Evolutionary conservation across 2,113 vertebrate genomes (phyloP), one percentile per base, ranked within the genome.

Genomic region (Proteles cristata): DNA sequence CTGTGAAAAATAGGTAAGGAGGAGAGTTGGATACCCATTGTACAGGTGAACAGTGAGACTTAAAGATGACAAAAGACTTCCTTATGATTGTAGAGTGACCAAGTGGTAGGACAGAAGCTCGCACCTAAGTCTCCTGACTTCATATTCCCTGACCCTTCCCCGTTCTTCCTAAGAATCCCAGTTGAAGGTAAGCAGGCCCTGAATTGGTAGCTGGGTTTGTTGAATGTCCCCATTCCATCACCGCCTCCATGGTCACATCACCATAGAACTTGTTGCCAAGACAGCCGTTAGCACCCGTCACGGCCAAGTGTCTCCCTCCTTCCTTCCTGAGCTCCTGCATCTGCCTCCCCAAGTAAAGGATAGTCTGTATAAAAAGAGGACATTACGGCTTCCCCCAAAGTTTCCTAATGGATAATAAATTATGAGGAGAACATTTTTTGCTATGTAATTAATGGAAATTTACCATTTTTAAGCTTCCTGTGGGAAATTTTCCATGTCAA

Each of bases 371-470:
- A 96, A 88, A 9, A 26, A 35, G 65, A 94, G 65, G 12, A 96
- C 93, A 31, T 97, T 81, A n/a, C 16, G 96, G 88, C 68, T 92
- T 91, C 69, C 65, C 4, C 83, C n/a, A 58, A 97, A 95, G 92
- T 88, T 94, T 97, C 94, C 97, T 97, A 98, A 98, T 98, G 96
- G 97, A 97, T 98, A 98, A 98, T 98, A 98, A 99, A 98, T 97
- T 97, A 98, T 45, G 97, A 97, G 98, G 98, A 98, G 97, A 97
- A 98, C 93, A 98, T 98, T 98, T 91, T 98, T 98, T 97, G 90
- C 97, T 98, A 55, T 98, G 98, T 99, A 99, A 99, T 99, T 99
- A 99, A 99, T 99, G 98, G 97, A 98, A 99, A 98, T 98, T 98
- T 98, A 98, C 98, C 97, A 98, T 98, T 99, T 99, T 98, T 97